These are phyloP conservation scores for Pollenia angustigena DNA, from an alignment of 2,888 invertebrate species.

Conservation along the genomic window DNA sequence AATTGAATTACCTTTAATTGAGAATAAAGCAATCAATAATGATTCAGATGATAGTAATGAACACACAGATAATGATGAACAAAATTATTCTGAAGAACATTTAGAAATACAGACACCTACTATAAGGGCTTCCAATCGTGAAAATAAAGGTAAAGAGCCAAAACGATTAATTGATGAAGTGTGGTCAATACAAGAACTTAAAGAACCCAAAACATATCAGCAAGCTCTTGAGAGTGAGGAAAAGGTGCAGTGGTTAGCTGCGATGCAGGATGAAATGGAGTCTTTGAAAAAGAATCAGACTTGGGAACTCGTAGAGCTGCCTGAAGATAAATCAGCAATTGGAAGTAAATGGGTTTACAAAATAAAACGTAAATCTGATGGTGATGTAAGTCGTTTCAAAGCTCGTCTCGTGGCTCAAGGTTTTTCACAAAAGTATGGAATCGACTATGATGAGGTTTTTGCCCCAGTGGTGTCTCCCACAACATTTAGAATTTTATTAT, in stretches of 20 bases:
- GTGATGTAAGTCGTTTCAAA: conserved; percentile 58
- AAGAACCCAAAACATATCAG: conserved; percentile 52
- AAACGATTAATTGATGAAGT: conserved; percentile 63
- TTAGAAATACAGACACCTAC: not conserved
- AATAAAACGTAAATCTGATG: conserved; percentile 52
- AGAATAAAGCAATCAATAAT: conserved; percentile 31
- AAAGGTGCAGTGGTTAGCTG: conserved; percentile 15
- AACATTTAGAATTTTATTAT: conserved; percentile 63
- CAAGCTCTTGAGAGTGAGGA: conserved; percentile 35
- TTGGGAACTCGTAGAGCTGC: conserved; percentile 64
- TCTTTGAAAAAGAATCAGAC: conserved; percentile 43
- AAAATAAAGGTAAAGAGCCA: conserved; percentile 62
- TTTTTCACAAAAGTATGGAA: conserved; percentile 59
- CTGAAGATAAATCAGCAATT: conserved; percentile 71
- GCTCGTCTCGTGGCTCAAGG: conserved; percentile 67
- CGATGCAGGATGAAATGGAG: conserved; percentile 45
- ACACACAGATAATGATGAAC: conserved; percentile 4
- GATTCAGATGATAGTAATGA: conserved; percentile 2
- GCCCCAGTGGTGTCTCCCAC: conserved; percentile 62
- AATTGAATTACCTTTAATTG: no score
- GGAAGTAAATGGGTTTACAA: conserved; percentile 74
- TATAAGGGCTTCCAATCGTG: not conserved
- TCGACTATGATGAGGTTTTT: conserved; percentile 68
- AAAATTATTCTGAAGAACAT: conserved; percentile 9
- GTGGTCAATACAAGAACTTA: conserved; percentile 11